phyloP scores from a whole-genome alignment of 2,113 vertebrate species.

The Pandion haliaetus region DNA sequence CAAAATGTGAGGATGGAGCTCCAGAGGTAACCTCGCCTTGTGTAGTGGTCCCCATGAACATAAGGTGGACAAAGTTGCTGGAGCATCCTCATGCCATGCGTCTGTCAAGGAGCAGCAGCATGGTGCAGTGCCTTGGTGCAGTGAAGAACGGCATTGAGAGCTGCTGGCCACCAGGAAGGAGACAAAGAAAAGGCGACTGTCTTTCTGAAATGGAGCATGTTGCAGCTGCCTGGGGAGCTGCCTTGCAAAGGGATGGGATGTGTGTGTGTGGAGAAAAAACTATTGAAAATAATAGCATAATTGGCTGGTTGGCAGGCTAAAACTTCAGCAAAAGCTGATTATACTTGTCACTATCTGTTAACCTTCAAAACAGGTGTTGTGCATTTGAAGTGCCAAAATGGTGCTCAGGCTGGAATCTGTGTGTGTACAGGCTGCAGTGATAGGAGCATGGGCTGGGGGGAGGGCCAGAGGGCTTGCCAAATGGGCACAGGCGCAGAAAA shows the following conservation, averaged over 20 bases:
- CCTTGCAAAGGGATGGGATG: neutral
- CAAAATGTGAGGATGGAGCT: neutral
- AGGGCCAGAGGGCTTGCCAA: neutral
- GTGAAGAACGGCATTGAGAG: rapidly evolving
- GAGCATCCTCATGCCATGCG: rapidly evolving
- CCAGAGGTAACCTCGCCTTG: neutral
- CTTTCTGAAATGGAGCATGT: neutral
- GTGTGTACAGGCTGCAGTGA: neutral
- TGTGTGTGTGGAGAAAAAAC: neutral
- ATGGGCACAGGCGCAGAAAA: neutral
- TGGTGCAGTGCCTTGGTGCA: neutral
- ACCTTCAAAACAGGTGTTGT: slow-evolving; percentile 51
- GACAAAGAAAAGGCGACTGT: neutral
- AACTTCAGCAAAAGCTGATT: slow-evolving; percentile 25
- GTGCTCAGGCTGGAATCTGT: neutral
- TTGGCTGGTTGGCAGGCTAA: neutral
- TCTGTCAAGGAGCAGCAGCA: neutral
- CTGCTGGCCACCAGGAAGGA: neutral
- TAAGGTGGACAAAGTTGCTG: neutral
- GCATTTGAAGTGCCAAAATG: neutral
- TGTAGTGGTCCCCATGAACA: neutral
- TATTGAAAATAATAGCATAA: neutral
- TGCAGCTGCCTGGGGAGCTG: neutral
- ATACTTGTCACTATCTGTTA: slow-evolving; percentile 48
- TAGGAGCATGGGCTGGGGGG: neutral